Base-by-base conservation (phyloP, 1,140 invertebrate genomes). In the Drosophila mauritiana region DNA sequence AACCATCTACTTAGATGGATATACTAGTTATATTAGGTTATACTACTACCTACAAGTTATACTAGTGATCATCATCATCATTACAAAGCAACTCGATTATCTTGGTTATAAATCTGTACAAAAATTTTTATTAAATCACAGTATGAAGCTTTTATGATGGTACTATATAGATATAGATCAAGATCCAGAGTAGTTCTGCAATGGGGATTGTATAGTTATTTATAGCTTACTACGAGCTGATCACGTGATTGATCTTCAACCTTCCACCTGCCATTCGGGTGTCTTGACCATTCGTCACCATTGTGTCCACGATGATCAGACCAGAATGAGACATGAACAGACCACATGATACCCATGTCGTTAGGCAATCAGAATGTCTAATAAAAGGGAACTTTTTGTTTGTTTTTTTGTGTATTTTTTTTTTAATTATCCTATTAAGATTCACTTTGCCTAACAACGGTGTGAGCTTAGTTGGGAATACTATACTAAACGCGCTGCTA, bases 181-280 rank as follows among this genome's bases (percentile, higher is more conserved):
- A 34, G 12, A 10, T n/a, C 12, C 15, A 6, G 15, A 58, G 27
- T n/a, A 36, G 54, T 46, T 51, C 39, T 51, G 46, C 53, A 31
- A 49, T 73, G 49, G 37, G 39, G 36, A 12, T 42, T 61, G 39
- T 39, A 36, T 31, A 54, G 27, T 45, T 70, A 70, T 76, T 53
- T 75, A 51, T 55, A 25, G 15, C 20, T 20, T 51, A 31, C 59
- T 59, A 59, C 37, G 25, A 59, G 25, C 39, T 39, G 55, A 62
- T 76, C 73, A 76, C 54, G 43, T 68, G 73, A 77, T 49, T 59
- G 63, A 40, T 76, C 61, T 59, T 49, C 56, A 36, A 43, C 49
- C 49, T 67, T 49, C 40, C 43, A 31, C 12, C 34, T 39, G 59
- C 64, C 52, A 39, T 42, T 75, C 25, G 53, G 62, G n/a, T 42